These are phyloP conservation scores for Xestoiulus laeticollis DNA, from an alignment of 2,888 invertebrate genomes.

Conservation along the genomic window DNA sequence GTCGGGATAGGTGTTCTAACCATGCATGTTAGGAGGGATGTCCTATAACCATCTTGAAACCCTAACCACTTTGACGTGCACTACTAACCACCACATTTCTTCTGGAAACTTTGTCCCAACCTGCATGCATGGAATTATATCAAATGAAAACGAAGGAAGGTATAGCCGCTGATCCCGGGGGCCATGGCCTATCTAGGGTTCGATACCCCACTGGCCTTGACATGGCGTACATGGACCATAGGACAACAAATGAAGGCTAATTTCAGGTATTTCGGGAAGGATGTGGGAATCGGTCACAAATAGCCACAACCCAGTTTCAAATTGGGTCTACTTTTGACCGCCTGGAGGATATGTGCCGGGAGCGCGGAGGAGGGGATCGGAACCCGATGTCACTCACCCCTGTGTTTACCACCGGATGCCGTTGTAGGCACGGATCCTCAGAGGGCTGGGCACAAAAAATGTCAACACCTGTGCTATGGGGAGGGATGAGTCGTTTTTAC, in stretches of 20 bases:
- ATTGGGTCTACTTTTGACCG: not conserved
- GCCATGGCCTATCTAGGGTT: no score
- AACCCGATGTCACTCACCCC: not conserved
- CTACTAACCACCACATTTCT: no score
- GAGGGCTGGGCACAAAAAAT: not conserved
- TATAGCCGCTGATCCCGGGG: no score
- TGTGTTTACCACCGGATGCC: not conserved
- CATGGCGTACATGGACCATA: not conserved
- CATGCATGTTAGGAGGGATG: no score
- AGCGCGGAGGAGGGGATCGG: not conserved
- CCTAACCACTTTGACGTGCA: no score
- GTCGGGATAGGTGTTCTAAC: no score
- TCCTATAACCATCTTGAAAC: no score
- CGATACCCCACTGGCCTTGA: no score
- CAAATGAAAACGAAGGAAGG: no score
- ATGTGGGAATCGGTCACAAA: not conserved
- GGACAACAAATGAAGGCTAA: not conserved
- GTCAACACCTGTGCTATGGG: slow-evolving; percentile 26
- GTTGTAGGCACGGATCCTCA: slow-evolving; percentile 19
- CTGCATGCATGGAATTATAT: no score
- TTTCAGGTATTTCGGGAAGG: not conserved
- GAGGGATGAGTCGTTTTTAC: not conserved
- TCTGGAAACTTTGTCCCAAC: no score
- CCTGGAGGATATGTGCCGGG: not conserved
- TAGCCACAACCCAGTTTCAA: not conserved